Evolutionary conservation across 2,797 vertebrate species (phyloP).

Genomic region (Gadopsis marmoratus): DNA sequence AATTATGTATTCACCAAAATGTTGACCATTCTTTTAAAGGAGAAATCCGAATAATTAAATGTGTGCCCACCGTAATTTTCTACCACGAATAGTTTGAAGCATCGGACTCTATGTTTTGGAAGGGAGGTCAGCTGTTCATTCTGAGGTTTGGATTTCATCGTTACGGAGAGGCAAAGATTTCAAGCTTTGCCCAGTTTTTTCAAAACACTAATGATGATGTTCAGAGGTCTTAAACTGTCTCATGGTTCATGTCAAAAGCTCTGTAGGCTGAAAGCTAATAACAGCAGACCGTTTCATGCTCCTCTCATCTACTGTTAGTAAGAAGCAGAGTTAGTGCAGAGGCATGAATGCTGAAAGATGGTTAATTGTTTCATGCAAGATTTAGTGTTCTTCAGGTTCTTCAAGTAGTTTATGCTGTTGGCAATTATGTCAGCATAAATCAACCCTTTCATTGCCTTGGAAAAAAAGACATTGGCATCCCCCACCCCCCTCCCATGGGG

Average conservation of each 20-base stretch:
- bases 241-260: slow-evolving; percentile 42
- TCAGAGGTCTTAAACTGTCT: slow-evolving; percentile 12
- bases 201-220: slow-evolving; percentile 23
- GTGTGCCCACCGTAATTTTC: no score
- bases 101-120: neutral
- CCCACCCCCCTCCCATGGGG: slow-evolving; percentile 27
- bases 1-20: no score
- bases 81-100: neutral
- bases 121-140: neutral
- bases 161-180: neutral
- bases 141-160: neutral
- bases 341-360: slow-evolving; percentile 29
- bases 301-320: slow-evolving; percentile 37
- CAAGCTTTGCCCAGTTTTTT: slow-evolving; percentile 9
- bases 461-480: slow-evolving; percentile 57
- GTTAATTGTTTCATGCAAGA: slow-evolving; percentile 52
- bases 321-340: slow-evolving; percentile 27
- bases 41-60: neutral
- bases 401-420: slow-evolving; percentile 64
- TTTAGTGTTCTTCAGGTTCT: slow-evolving; percentile 53
- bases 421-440: slow-evolving; percentile 77
- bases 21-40: no score
- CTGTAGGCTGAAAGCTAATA: slow-evolving; percentile 32
- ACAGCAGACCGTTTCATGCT: slow-evolving; percentile 41
- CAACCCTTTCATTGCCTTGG: slow-evolving; percentile 53